These are phyloP conservation scores for Novumbra hubbsi DNA, from an alignment of 2,797 vertebrate genomes.

Conservation along the genomic window DNA sequence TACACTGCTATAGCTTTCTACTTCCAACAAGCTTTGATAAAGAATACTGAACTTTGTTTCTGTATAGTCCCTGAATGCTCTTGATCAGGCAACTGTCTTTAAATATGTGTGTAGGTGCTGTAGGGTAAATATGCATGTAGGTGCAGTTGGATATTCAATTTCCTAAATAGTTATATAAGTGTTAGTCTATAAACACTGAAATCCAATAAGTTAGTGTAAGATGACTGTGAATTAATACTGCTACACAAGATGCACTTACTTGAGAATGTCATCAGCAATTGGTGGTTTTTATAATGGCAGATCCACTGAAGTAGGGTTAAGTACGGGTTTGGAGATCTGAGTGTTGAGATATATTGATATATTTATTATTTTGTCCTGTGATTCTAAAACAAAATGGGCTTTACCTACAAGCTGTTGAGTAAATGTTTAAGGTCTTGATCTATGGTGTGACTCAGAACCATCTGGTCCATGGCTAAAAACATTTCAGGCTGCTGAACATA, in stretches of 20 bases:
- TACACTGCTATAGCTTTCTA: not conserved
- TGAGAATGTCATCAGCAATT: not conserved
- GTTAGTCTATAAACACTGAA: not conserved
- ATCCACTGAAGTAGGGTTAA: not conserved
- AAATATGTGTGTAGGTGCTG: not conserved
- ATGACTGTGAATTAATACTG: too few species aligned
- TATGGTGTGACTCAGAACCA: not conserved
- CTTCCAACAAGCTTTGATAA: not conserved
- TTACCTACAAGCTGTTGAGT: not conserved
- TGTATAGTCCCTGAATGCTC: not conserved
- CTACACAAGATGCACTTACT: not conserved
- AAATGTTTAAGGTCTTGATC: constrained; percentile 6
- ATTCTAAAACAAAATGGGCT: not conserved
- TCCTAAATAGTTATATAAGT: not conserved
- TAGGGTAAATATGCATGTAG: too few species aligned
- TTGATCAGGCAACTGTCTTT: not conserved
- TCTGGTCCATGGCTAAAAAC: not conserved
- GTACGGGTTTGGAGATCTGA: constrained; percentile 4
- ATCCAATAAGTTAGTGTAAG: not conserved
- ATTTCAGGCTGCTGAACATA: not conserved
- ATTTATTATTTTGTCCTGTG: not conserved
- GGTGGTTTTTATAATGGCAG: not conserved
- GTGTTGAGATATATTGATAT: not conserved
- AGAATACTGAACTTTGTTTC: not conserved
- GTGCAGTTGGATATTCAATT: too few species aligned